phyloP scores from a whole-genome alignment of 1,140 invertebrate species.

The Hyphantria cunea region DNA sequence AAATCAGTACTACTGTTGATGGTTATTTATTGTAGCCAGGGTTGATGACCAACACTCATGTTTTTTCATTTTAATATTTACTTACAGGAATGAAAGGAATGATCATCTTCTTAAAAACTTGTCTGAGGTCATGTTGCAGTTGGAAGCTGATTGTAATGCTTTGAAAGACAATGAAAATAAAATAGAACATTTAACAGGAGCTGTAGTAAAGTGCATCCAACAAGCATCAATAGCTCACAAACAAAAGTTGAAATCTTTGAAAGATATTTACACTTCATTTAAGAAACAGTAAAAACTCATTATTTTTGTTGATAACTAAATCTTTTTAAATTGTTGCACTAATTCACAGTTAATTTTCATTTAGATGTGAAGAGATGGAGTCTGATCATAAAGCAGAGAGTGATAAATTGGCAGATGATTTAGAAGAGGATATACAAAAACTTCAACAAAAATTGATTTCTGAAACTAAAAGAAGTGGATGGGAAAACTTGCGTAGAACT shows the following conservation, averaged over 20 bases:
- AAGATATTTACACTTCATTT: conserved; percentile 56
- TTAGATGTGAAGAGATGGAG: conserved; percentile 58
- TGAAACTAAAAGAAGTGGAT: conserved; percentile 60
- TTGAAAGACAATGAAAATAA: conserved; percentile 69
- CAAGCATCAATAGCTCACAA: conserved; percentile 57
- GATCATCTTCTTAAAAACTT: conserved; percentile 55
- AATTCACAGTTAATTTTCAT: conserved; percentile 22
- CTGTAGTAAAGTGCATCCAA: conserved; percentile 64
- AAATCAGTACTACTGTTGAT: neutral
- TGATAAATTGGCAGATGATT: conserved; percentile 53
- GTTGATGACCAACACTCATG: no score
- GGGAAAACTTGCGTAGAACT: conserved; percentile 60
- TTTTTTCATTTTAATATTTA: neutral
- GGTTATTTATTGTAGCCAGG: neutral
- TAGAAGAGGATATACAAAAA: conserved; percentile 59
- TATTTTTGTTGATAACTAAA: neutral
- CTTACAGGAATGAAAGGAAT: conserved; percentile 58
- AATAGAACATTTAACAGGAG: conserved; percentile 57
- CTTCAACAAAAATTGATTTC: conserved; percentile 61
- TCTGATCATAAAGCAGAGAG: conserved; percentile 54
- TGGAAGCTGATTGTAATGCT: conserved; percentile 56
- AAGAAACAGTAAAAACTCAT: conserved; percentile 58
- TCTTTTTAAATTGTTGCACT: conserved; percentile 16
- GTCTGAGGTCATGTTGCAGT: conserved; percentile 48
- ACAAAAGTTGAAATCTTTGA: conserved; percentile 57